Conservation (phyloP, 1,140 invertebrate genomes). For the Drosophila sturtevanti region DNA sequence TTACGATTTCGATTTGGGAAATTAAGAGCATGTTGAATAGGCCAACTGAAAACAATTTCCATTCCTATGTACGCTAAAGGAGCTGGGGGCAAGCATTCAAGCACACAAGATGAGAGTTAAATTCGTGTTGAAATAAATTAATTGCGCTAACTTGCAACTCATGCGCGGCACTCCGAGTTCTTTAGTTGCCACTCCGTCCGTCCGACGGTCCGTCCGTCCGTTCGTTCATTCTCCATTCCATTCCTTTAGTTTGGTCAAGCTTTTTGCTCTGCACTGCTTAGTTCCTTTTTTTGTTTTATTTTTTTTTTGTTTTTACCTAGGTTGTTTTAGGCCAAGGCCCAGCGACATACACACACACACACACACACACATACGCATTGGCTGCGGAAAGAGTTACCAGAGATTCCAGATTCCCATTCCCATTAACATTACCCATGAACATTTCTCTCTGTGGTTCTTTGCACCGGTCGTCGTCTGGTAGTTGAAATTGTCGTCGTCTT, state of each 20-base stretch:
- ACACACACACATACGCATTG: too few relatives aligned
- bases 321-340: constrained; percentile 60
- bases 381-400: background rate
- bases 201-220: background rate
- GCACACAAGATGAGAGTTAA: constrained; percentile 75
- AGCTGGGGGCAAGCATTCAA: constrained; percentile 45
- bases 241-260: background rate
- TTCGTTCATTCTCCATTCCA: too few relatives aligned
- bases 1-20: too few relatives aligned
- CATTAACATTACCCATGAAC: constrained; percentile 14
- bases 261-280: constrained; percentile 1
- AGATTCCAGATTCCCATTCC: constrained; percentile 2
- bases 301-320: background rate
- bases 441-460: constrained; percentile 6
- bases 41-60: background rate
- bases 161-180: constrained; percentile 63
- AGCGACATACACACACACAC: constrained; percentile 36
- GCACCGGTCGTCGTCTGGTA: constrained; percentile 13
- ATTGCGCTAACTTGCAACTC: constrained; percentile 81
- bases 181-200: background rate
- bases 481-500: constrained; percentile 72
- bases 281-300: too few relatives aligned
- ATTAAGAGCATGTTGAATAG: background rate
- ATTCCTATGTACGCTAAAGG: background rate
- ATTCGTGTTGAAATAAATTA: constrained; percentile 82